These are phyloP conservation scores for Sardinella longiceps DNA, from an alignment of 2,797 vertebrate genomes.

Conservation along the genomic window DNA sequence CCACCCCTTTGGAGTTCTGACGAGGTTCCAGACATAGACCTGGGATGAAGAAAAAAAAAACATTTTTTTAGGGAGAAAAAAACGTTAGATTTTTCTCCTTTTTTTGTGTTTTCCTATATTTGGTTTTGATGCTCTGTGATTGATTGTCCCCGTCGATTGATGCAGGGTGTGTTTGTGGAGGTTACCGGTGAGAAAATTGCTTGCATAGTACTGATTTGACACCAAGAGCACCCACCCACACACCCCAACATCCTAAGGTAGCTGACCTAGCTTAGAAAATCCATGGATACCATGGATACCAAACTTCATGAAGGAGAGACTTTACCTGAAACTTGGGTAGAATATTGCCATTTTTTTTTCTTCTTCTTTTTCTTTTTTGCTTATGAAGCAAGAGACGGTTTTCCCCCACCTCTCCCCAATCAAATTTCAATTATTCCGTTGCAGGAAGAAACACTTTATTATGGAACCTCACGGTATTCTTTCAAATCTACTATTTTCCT, in stretches of 20 bases:
- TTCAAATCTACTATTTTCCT: slow-evolving; percentile 72
- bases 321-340: slow-evolving; percentile 63
- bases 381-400: slow-evolving; percentile 69
- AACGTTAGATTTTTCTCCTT: background rate
- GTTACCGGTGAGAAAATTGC: slow-evolving; percentile 67
- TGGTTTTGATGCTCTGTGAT: slow-evolving; percentile 72
- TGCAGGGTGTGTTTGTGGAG: slow-evolving; percentile 74
- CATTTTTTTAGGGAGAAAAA: background rate
- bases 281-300: slow-evolving; percentile 67
- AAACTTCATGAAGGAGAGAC: slow-evolving; percentile 63
- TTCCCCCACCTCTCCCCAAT: slow-evolving; percentile 70
- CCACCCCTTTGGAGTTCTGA: slow-evolving; percentile 34
- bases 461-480: slow-evolving; percentile 63
- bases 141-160: slow-evolving; percentile 72
- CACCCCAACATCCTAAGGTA: slow-evolving; percentile 65
- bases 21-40: slow-evolving; percentile 38
- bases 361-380: slow-evolving; percentile 59
- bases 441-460: slow-evolving; percentile 63
- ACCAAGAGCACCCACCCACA: background rate
- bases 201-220: slow-evolving; percentile 32
- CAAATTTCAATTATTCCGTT: slow-evolving; percentile 76
- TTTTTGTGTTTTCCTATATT: slow-evolving; percentile 16
- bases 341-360: no score
- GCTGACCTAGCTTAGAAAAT: slow-evolving; percentile 67
- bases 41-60: slow-evolving; percentile 28